These are phyloP conservation scores for Austrolebias charrua DNA, from an alignment of 2,797 vertebrate species.

Conservation along the genomic window DNA sequence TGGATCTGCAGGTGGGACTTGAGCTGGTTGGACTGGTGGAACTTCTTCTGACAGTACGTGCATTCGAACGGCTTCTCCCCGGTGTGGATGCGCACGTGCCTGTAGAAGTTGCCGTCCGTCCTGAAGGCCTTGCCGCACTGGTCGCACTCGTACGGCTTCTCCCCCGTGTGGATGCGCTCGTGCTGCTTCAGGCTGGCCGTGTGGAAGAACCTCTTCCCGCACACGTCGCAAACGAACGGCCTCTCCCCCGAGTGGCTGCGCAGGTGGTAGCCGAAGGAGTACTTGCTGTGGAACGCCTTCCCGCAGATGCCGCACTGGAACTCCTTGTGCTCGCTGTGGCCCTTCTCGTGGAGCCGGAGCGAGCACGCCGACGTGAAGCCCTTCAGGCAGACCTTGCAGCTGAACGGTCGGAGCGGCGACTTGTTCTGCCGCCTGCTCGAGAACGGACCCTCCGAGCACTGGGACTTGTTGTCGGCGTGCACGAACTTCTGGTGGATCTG, in stretches of 20 bases:
- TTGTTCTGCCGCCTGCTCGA: conserved; percentile 42
- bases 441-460: conserved; percentile 12
- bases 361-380: conserved; percentile 65
- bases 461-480: conserved; percentile 47
- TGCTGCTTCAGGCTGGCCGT: conserved; percentile 71
- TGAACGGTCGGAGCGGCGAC: conserved; percentile 63
- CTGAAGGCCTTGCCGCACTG: conserved; percentile 77
- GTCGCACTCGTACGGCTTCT: conserved; percentile 79
- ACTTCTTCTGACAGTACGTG: conserved; percentile 71
- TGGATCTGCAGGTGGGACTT: conserved; percentile 83
- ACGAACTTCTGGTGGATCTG: conserved; percentile 75
- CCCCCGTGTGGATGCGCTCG: conserved; percentile 76
- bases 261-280: conserved; percentile 74
- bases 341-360: conserved; percentile 71
- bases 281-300: conserved; percentile 76
- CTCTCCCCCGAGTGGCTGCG: conserved; percentile 76
- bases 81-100: conserved; percentile 76
- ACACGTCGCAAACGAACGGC: conserved; percentile 72
- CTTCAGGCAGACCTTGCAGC: conserved; percentile 69
- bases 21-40: conserved; percentile 79
- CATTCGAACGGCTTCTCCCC: conserved; percentile 77
- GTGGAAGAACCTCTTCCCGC: conserved; percentile 76
- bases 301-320: conserved; percentile 75
- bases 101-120: conserved; percentile 73
- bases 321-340: conserved; percentile 78